Evolutionary conservation across 2,113 vertebrate genomes (phyloP), one percentile per base, ranked within the genome.

Genomic region (Erythrolamprus reginae): DNA sequence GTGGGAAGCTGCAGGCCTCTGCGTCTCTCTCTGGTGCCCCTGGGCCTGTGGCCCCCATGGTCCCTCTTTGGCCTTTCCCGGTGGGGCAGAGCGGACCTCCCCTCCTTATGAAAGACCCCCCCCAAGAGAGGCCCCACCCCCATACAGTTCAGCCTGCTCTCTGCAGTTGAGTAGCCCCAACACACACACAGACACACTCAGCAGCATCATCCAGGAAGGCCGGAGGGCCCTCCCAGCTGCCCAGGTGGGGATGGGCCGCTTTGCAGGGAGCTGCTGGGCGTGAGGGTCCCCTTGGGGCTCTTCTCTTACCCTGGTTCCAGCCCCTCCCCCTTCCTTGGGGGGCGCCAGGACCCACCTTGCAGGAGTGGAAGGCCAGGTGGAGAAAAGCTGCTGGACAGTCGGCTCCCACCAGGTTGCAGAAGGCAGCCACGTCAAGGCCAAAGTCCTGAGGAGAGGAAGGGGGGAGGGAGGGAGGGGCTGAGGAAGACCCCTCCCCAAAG

Each of bases 321-420:
- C 42, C 12, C 21, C 3, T 9, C 10, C 42, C 82, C 4, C 23
- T 23, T 48, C 28, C 82, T 23, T 48, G 2, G 13, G 23, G 77
- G 15, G 26, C 0, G 0, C 42, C 77, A 17, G 19, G 24, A 88
- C 98, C 97, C 95, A 99, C 99, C 45, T 96, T 97, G 96, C 99
- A 99, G 97, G 99, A 99, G 94, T 97, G 97, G 92, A 99, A 98
- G 85, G 99, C 98, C 12, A 99, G 96, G 91, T 97, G 97, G 87
- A 99, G 97, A 95, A 99, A 98, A 0, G 96, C 94, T 0, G 94
- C 89, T 0, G 98, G 99, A 93, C 99, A 99, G 95, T 98, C 98
- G 1, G 97, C 96, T 7, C 95, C 98, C 50, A 99, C 97, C 97
- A 99, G 97, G 90, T 97, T 97, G 93, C 97, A 96, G 95, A 99